Base-by-base conservation (phyloP, 2,888 invertebrate genomes). In the Gonocerus acuteangulatus region DNA sequence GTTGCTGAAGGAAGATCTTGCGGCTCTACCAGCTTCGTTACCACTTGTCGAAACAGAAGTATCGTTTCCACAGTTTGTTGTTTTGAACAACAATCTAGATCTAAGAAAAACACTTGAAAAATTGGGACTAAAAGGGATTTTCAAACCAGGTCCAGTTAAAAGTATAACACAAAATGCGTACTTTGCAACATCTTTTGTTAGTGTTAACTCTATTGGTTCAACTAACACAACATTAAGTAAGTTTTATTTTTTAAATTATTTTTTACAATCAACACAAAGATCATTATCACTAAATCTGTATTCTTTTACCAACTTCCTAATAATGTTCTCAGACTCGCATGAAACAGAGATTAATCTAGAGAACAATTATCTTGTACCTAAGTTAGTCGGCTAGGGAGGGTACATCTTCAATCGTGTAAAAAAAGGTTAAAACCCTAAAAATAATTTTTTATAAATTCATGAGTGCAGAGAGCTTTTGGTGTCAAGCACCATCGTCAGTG, bases 131-230 rank as follows among this genome's bases (percentile, higher is more conserved):
- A 63, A 66, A 23, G 62, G 67, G 6, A 66, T 63, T 16, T 70
- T 71, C 15, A 58, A 61, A 11, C 60, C 52, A 36, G 65, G 68
- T 15, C 65, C 66, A 27, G 64, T 70, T 34, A 66, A 68, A 64
- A 66, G 69, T 4, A 65, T 71, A 21, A 69, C 67, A 23, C 72
- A 72, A 59, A 70, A 71, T 57, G 70, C 71, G 9, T 72, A 70
- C 64, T 71, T 72, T 60, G 70, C 71, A 16, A 71, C 71, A 9
- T 71, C 71, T 15, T 72, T 71, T 57, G 69, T 69, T n/a, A 69
- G 71, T 6, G 66, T 72, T 36, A 72, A 72, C 61, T 70, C 72
- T 1, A 70, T 72, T 11, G 70, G 69, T 4, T 69, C 71, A 15
- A 68, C 69, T 1, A 65, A 66, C 7, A 66, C 69, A 2, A 65